phyloP scores from a whole-genome alignment of 2,797 vertebrate genomes.

The Microchirus variegatus region DNA sequence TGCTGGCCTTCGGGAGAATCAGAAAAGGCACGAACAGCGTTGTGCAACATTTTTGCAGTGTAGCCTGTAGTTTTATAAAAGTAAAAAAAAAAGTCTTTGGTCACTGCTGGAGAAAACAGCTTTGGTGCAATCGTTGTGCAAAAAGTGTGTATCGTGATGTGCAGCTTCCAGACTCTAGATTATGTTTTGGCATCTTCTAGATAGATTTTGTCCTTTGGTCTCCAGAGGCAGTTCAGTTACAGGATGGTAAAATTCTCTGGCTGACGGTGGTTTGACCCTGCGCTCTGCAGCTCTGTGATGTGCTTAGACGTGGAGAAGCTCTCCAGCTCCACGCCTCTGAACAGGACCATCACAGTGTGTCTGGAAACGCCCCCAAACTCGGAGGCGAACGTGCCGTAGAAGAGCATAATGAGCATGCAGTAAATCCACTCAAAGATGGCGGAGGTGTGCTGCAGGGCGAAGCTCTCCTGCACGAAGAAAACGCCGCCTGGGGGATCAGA shows the following conservation, averaged over 20 bases:
- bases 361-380: constrained; percentile 82
- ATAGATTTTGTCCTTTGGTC: constrained; percentile 6
- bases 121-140: constrained; percentile 20
- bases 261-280: constrained; percentile 47
- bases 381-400: constrained; percentile 85
- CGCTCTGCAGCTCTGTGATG: constrained; percentile 58
- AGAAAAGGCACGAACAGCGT: constrained; percentile 31
- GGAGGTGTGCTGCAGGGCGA: constrained; percentile 81
- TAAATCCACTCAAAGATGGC: constrained; percentile 87
- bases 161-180: constrained; percentile 5
- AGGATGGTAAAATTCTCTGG: constrained; percentile 63
- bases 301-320: constrained; percentile 46
- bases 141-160: neutral
- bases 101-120: constrained; percentile 8
- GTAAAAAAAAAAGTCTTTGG: constrained; percentile 37
- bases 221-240: constrained; percentile 26
- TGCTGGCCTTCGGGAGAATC: constrained; percentile 2
- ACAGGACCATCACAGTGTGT: constrained; percentile 82
- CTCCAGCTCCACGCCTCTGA: constrained; percentile 56
- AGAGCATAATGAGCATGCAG: constrained; percentile 84
- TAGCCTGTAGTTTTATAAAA: constrained; percentile 2
- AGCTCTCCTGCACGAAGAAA: constrained; percentile 85
- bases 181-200: constrained; percentile 3
- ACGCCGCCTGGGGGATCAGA: constrained; percentile 75
- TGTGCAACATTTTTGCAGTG: constrained; percentile 24